Evolutionary conservation across 2,888 invertebrate species (phyloP).

Genomic region (Xylota segnis): DNA sequence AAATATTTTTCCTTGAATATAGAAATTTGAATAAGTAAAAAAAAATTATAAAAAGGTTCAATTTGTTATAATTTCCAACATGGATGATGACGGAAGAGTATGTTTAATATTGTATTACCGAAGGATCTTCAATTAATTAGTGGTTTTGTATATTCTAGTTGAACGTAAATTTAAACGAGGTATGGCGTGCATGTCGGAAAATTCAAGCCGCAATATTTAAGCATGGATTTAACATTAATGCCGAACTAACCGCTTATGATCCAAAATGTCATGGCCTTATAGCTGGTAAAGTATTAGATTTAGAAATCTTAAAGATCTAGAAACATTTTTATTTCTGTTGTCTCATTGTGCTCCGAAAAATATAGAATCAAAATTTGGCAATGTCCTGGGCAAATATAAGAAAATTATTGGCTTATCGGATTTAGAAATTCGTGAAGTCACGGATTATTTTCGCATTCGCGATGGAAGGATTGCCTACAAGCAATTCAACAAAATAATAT

Average conservation of each 20-base stretch:
- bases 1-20: neutral
- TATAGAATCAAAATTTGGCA: constrained; percentile 90
- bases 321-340: neutral
- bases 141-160: constrained; percentile 51
- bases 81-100: constrained; percentile 77
- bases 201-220: constrained; percentile 91
- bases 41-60: constrained; percentile 1
- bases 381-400: constrained; percentile 88
- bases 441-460: constrained; percentile 91
- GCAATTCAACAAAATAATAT: constrained; percentile 90
- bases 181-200: constrained; percentile 93
- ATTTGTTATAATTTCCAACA: constrained; percentile 25
- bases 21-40: constrained; percentile 1
- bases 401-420: constrained; percentile 89
- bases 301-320: neutral
- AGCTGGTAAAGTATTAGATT: constrained; percentile 85
- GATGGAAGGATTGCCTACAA: constrained; percentile 91
- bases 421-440: constrained; percentile 89
- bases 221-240: constrained; percentile 89
- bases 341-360: neutral
- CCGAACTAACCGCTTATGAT: constrained; percentile 89
- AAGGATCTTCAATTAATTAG: neutral
- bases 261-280: constrained; percentile 88
- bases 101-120: constrained; percentile 22
- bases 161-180: constrained; percentile 86